Conservation (phyloP, 2,113 vertebrate genomes). For the Cepphus grylle region DNA sequence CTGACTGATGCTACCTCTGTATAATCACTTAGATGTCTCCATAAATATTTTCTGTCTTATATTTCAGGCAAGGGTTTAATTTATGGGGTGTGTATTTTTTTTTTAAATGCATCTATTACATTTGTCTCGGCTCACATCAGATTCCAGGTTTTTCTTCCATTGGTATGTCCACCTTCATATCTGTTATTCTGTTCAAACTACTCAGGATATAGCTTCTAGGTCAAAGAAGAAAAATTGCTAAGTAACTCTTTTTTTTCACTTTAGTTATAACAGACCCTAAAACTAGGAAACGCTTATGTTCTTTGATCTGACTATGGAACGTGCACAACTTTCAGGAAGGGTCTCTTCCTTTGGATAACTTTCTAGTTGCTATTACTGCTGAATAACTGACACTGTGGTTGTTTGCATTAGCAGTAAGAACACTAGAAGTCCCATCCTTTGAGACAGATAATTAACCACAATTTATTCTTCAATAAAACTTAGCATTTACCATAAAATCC, state of each 20-base stretch:
- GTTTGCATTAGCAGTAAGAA: background rate
- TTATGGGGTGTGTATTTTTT: background rate
- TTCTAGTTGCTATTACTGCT: background rate
- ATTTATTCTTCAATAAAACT: conserved; percentile 15
- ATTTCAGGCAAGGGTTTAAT: background rate
- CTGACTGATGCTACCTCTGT: background rate
- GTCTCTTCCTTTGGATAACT: background rate
- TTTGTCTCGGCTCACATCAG: background rate
- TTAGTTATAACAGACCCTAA: background rate
- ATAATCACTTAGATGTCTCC: background rate
- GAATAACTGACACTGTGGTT: background rate
- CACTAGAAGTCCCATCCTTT: background rate
- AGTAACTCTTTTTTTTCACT: accelerated
- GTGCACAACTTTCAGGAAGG: background rate
- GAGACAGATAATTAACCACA: conserved; percentile 18
- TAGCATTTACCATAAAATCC: background rate
- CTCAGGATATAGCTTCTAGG: background rate
- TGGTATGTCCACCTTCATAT: background rate
- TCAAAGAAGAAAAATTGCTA: background rate
- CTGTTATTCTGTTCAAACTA: background rate
- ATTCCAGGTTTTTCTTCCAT: background rate
- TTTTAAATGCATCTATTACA: background rate
- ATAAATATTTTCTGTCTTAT: background rate
- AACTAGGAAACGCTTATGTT: background rate
- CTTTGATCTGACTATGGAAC: background rate